phyloP scores from a whole-genome alignment of 2,888 invertebrate species.

The Monopis laevigella region DNA sequence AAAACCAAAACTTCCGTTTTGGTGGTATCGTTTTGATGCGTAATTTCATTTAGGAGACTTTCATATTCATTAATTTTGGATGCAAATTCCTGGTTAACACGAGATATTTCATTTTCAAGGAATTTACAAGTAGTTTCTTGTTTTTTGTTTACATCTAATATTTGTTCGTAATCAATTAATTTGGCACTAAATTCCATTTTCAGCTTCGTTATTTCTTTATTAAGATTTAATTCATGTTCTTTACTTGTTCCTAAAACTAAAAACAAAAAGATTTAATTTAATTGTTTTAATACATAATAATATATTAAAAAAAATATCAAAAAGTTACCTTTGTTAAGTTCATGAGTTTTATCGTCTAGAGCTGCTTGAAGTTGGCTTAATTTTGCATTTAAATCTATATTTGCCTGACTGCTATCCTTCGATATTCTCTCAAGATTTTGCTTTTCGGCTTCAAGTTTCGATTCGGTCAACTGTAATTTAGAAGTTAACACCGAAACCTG shows the following conservation, averaged over 20 bases:
- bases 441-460: constrained; percentile 53
- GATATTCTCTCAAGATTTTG: constrained; percentile 54
- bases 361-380: constrained; percentile 54
- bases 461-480: constrained; percentile 62
- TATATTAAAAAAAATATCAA: neutral
- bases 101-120: constrained; percentile 45
- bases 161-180: constrained; percentile 61
- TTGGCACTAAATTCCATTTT: constrained; percentile 66
- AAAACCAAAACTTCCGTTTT: constrained; percentile 48
- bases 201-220: constrained; percentile 60
- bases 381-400: constrained; percentile 55
- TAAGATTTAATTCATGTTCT: constrained; percentile 57
- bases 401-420: constrained; percentile 55
- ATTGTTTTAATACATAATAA: neutral
- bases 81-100: constrained; percentile 43
- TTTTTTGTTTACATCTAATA: constrained; percentile 49
- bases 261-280: constrained; percentile 22
- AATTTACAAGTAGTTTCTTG: constrained; percentile 41
- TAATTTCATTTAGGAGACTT: constrained; percentile 44
- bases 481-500: constrained; percentile 64
- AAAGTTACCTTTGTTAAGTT: constrained; percentile 56
- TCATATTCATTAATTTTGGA: constrained; percentile 58
- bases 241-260: constrained; percentile 51
- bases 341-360: constrained; percentile 59
- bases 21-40: constrained; percentile 49